These are phyloP conservation scores for Oryzias javanicus DNA, from an alignment of 2,113 vertebrate genomes.

Conservation along the genomic window DNA sequence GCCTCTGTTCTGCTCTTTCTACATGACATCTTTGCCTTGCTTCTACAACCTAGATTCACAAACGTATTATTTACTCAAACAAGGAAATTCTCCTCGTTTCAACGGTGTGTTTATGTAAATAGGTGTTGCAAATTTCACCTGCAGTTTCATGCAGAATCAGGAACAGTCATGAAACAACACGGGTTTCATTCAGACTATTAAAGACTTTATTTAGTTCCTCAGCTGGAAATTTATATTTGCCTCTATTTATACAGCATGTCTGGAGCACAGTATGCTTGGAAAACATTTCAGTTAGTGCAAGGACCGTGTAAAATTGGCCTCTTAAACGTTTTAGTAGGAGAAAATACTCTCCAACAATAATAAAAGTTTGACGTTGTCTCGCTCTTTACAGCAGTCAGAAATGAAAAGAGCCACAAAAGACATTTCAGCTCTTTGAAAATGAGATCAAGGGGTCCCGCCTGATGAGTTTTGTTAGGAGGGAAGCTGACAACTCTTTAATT, in stretches of 20 bases:
- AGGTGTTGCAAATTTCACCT: neutral
- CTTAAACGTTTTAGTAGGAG: slow-evolving; percentile 6
- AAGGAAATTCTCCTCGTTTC: slow-evolving; percentile 16
- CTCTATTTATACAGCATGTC: no score
- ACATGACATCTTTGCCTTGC: slow-evolving; percentile 25
- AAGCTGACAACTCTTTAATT: slow-evolving; percentile 44
- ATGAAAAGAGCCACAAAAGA: slow-evolving; percentile 67
- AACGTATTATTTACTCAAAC: slow-evolving; percentile 28
- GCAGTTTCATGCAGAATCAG: no score
- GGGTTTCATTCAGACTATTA: no score
- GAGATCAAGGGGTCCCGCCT: slow-evolving; percentile 37
- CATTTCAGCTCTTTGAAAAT: slow-evolving; percentile 39
- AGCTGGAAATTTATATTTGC: no score
- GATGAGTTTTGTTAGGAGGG: slow-evolving; percentile 46
- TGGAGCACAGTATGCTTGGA: no score
- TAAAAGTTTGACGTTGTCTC: slow-evolving; percentile 46
- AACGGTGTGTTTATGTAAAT: neutral
- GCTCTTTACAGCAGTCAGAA: slow-evolving; percentile 46
- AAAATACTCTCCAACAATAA: slow-evolving; percentile 28
- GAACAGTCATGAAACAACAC: no score
- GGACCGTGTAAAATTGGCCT: slow-evolving; percentile 9
- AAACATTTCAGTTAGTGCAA: neutral
- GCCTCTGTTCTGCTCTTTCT: slow-evolving; percentile 44
- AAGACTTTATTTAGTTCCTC: no score
- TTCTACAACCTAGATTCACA: slow-evolving; percentile 23